phyloP scores from a whole-genome alignment of 2,113 vertebrate genomes.

The Oryzias javanicus region DNA sequence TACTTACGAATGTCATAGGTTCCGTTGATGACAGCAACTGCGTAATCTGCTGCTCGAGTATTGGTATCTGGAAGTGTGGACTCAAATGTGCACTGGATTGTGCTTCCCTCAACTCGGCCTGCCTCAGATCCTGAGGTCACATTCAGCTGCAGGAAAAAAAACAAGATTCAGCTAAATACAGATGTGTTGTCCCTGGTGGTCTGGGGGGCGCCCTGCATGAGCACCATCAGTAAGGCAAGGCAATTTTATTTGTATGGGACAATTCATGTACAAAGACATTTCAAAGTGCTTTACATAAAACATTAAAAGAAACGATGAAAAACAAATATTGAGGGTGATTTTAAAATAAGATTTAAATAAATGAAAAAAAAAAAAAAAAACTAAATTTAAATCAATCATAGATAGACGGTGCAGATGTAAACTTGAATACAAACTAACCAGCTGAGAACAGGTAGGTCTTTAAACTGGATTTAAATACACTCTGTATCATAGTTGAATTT shows the following conservation, averaged over 20 bases:
- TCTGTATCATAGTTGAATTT: neutral
- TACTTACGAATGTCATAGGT: constrained; percentile 2
- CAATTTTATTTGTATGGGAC: too few relatives aligned
- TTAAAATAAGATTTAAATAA: neutral
- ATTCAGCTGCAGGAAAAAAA: neutral
- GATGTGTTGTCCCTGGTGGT: too few relatives aligned
- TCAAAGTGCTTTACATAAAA: too few relatives aligned
- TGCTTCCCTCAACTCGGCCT: neutral
- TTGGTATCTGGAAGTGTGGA: neutral
- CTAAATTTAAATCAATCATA: neutral
- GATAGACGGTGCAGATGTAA: too few relatives aligned
- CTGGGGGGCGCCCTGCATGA: too few relatives aligned
- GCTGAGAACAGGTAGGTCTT: too few relatives aligned
- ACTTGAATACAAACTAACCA: neutral
- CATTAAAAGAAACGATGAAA: too few relatives aligned
- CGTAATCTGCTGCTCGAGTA: neutral
- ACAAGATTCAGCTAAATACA: too few relatives aligned
- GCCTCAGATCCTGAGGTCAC: neutral
- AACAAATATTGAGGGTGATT: too few relatives aligned
- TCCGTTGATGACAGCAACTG: neutral
- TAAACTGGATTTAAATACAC: too few relatives aligned
- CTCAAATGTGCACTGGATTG: constrained; percentile 3
- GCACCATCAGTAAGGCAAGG: too few relatives aligned
- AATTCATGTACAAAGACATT: too few relatives aligned
- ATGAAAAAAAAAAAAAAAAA: neutral